Base-by-base conservation (phyloP, 1,140 invertebrate species). In the Psix sp. region DNA sequence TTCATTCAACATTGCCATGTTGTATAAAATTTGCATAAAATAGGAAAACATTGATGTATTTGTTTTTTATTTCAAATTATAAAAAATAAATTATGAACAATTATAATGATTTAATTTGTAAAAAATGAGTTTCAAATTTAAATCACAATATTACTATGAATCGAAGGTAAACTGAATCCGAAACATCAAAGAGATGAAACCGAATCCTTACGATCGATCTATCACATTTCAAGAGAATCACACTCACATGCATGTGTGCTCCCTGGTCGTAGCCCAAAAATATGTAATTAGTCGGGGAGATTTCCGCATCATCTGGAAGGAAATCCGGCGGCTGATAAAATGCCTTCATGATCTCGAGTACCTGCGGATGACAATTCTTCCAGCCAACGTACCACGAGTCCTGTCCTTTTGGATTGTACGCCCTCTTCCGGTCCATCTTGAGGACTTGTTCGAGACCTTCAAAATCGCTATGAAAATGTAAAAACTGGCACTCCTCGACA, bases 191-290 rank as follows among this genome's bases (percentile, higher is more conserved):
- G n/a, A n/a, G n/a, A n/a, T n/a, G n/a, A n/a, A n/a, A n/a, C n/a
- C n/a, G n/a, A n/a, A n/a, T n/a, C n/a, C n/a, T n/a, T n/a, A n/a
- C n/a, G n/a, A n/a, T n/a, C n/a, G n/a, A n/a, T 3, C 7, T 24
- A 24, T 24, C 7, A 24, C 21, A 29, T 13, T 35, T 2, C n/a
- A 35, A 35, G 13, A 35, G 10, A 33, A 33, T 6, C 4, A 7
- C 29, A 90, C 91, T 90, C 90, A 97, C 96, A 89, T 98, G 96
- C 92, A 98, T 93, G 26, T 95, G 91, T 29, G 96, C 96, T 62
- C 96, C 96, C 82, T 95, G 92, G 75, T 96, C 94, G 77, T 95
- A 96, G 45, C 94, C 94, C 90, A 98, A 93, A 82, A 98, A 97
- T 70, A 98, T 93, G 90, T 96, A 98, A 88, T 98, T 96, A 39